Evolutionary conservation across 2,797 vertebrate species (phyloP).

Genomic region (Leontopithecus rosalia): DNA sequence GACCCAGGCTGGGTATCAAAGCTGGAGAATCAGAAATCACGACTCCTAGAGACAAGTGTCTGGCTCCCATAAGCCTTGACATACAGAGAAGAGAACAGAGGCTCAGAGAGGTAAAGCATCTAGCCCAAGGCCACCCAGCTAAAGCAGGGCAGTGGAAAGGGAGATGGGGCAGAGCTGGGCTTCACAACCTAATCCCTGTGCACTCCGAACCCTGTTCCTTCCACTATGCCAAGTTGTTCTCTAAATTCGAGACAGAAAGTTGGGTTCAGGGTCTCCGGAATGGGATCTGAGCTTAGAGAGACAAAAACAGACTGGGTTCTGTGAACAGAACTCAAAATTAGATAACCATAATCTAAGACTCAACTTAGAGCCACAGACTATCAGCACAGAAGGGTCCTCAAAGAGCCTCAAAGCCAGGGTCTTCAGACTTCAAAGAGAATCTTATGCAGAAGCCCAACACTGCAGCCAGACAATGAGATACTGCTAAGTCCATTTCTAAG

Average conservation of each 20-base stretch:
- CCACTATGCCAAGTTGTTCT: background rate
- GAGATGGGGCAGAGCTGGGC: background rate
- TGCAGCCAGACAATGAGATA: background rate
- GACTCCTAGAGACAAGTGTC: background rate
- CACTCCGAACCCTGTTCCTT: background rate
- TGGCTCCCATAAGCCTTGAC: background rate
- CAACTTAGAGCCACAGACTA: background rate
- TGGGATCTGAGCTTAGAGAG: background rate
- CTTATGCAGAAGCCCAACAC: background rate
- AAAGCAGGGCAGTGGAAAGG: background rate
- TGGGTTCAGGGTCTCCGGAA: background rate
- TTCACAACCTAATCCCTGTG: background rate
- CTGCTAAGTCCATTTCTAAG: conserved; percentile 1
- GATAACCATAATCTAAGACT: background rate
- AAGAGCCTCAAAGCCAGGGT: background rate
- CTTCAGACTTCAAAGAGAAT: background rate
- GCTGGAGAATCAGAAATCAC: conserved; percentile 1
- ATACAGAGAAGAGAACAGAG: background rate
- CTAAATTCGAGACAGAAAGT: background rate
- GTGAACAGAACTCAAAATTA: background rate
- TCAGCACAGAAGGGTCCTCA: background rate
- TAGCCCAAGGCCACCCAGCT: background rate
- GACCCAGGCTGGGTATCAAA: background rate
- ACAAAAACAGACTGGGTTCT: background rate
- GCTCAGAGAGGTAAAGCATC: background rate